Percentiles rank a stretch among this genome's conserved stretches.
These are phyloP conservation scores for Brachyistius frenatus DNA, from an alignment of 2,113 vertebrate genomes.

Conservation along the genomic window DNA sequence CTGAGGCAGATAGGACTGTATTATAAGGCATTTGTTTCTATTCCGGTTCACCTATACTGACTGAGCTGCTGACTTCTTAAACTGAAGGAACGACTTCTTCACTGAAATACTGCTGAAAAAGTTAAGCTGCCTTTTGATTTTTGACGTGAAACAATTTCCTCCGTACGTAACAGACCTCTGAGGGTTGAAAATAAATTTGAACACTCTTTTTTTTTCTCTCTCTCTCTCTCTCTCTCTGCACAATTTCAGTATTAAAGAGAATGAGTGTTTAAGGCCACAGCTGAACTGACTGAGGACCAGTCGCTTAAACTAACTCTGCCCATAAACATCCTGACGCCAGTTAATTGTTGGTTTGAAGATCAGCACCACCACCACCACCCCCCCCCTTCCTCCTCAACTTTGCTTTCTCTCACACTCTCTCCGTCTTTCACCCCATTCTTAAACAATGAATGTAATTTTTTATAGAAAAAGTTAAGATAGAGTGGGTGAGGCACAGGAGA, in stretches of 20 bases:
- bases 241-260: conserved; percentile 68
- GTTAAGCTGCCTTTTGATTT: conserved; percentile 32
- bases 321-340: conserved; percentile 85
- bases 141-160: conserved; percentile 27
- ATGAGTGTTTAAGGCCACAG: conserved; percentile 75
- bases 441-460: conserved; percentile 67
- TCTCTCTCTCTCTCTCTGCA: conserved; percentile 33
- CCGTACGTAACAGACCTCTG: conserved; percentile 9
- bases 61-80: conserved; percentile 35
- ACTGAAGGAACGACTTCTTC: not conserved
- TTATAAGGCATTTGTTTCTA: conserved; percentile 31
- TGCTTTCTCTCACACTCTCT: conserved; percentile 52
- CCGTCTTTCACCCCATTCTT: conserved; percentile 48
- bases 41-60: not conserved
- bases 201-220: not conserved
- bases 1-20: conserved; percentile 27
- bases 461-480: conserved; percentile 39
- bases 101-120: not conserved
- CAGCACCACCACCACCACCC: conserved; percentile 23
- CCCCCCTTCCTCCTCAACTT: conserved; percentile 30
- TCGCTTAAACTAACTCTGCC: conserved; percentile 83
- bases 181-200: conserved; percentile 43
- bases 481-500: conserved; percentile 24
- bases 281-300: conserved; percentile 70
- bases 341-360: conserved; percentile 87